Evolutionary conservation across 2,888 invertebrate genomes (phyloP), one percentile per base, ranked within the genome.

Genomic region (Macrophya annulata): DNA sequence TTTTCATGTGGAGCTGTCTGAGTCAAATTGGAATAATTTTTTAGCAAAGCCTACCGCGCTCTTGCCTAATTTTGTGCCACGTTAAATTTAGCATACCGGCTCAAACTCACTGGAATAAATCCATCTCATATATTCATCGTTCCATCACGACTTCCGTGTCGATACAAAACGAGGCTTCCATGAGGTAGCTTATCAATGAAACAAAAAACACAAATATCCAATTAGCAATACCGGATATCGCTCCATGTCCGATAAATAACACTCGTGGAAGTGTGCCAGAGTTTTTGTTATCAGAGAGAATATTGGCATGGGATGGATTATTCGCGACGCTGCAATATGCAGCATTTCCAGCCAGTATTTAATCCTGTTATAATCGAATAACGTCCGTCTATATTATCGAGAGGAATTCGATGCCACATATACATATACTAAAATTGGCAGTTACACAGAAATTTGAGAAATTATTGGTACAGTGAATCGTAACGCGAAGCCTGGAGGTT

Each of bases 361-460:
- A 81, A 81, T 81, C 81, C 40, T 21, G 81, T 62, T 59, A 62
- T 81, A 62, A 81, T 62, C 81, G 43, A 81, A 62, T 62, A 43
- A 77, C 77, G 48, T 77, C 55, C 43, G 21, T 37, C 81, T 51
- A 21, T 62, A 62, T 81, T 62, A 43, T 15, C 81, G 62, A 62
- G 40, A 43, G 43, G 17, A 37, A 43, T 81, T 21, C 43, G n/a
- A 62, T 25, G 21, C 43, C 12, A 17, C 81, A 62, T 62, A 40
- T 81, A 21, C 62, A 81, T 31, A 31, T 31, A 31, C 81, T 40
- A 40, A 40, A 79, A 81, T 81, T 81, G 81, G 81, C 62, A 81
- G 59, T 62, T 81, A 43, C 4, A 81, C 62, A 40, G 81, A 62
- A 81, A 81, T 62, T 81, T 40, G 43, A 81, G 81, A 43, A 81